Conservation (phyloP, 2,113 vertebrate species). For the Lepus europaeus region DNA sequence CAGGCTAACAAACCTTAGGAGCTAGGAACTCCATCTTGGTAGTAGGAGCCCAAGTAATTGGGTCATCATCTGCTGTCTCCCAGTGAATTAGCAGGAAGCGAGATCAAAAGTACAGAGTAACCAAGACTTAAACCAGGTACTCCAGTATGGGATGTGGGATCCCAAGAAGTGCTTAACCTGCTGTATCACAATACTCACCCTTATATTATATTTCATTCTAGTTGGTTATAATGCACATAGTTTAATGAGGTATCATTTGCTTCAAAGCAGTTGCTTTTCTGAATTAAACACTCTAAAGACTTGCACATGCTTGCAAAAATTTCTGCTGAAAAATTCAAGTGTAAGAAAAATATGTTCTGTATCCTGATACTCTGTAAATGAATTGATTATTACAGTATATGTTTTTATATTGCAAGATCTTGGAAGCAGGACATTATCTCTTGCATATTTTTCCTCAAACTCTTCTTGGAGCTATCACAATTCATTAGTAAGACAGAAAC, state of each 20-base stretch:
- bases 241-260: neutral
- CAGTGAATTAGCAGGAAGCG: too few species aligned
- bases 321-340: conserved; percentile 36
- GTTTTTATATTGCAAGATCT: conserved; percentile 20
- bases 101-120: too few species aligned
- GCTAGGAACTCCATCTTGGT: too few species aligned
- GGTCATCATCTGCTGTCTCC: too few species aligned
- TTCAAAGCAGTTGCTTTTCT: neutral
- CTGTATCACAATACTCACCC: too few species aligned
- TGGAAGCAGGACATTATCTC: conserved; percentile 12
- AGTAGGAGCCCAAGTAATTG: too few species aligned
- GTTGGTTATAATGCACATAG: neutral
- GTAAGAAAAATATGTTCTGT: neutral
- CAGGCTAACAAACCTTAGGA: too few species aligned
- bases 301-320: neutral
- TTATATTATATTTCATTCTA: neutral
- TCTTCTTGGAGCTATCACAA: neutral
- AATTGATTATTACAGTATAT: neutral
- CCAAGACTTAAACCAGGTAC: too few species aligned
- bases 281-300: neutral
- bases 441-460: conserved; percentile 2
- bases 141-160: too few species aligned
- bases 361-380: neutral
- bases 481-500: neutral
- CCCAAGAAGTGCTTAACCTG: too few species aligned